Conservation (phyloP, 2,113 vertebrate genomes). For the Microtus montanus region DNA sequence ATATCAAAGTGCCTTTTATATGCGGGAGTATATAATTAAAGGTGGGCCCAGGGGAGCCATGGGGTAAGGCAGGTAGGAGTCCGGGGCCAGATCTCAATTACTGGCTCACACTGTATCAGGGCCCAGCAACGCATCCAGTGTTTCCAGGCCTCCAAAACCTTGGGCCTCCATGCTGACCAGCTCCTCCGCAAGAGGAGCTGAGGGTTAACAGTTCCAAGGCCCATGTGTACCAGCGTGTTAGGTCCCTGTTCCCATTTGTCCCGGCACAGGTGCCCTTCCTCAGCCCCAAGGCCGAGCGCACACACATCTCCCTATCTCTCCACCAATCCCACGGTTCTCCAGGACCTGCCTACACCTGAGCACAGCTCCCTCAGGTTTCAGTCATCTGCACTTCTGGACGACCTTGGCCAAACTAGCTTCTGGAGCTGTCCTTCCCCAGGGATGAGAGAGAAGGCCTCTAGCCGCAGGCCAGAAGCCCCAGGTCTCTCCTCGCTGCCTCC, state of each 20-base stretch:
- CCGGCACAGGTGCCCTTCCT: not conserved
- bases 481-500: accelerated
- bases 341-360: not conserved
- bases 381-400: not conserved
- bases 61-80: not conserved
- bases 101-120: not conserved
- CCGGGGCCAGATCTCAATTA: not conserved
- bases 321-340: not conserved
- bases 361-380: too few species aligned
- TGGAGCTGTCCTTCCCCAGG: not conserved
- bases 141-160: not conserved
- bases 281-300: too few species aligned
- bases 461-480: not conserved
- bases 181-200: not conserved
- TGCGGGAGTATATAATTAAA: too few species aligned
- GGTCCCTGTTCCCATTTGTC: not conserved
- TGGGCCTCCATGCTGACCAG: not conserved
- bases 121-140: too few species aligned
- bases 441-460: accelerated
- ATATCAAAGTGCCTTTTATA: not conserved
- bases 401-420: not conserved
- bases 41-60: not conserved
- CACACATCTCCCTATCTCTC: not conserved
- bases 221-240: accelerated
- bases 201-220: not conserved